These are phyloP conservation scores for Eulemur coronatus DNA, from an alignment of 2,797 vertebrate genomes.

Conservation along the genomic window DNA sequence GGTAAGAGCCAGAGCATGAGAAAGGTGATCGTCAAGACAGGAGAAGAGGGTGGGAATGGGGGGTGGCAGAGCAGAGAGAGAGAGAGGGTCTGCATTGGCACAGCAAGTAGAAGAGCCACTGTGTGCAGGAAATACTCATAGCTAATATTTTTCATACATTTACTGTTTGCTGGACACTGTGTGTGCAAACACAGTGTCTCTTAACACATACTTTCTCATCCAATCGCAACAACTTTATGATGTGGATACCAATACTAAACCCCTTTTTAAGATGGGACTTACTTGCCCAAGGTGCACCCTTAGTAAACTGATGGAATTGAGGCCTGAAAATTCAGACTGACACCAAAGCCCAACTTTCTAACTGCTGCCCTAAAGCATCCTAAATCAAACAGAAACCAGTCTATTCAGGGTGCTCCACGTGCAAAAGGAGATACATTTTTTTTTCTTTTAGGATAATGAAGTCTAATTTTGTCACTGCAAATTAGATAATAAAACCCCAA, in stretches of 20 bases:
- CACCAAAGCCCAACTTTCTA: not conserved
- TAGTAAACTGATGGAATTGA: not conserved
- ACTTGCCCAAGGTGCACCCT: not conserved
- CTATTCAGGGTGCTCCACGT: not conserved
- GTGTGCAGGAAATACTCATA: not conserved
- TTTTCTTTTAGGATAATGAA: not conserved
- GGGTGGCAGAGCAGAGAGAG: accelerated
- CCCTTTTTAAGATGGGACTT: not conserved
- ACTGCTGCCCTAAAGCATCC: not conserved
- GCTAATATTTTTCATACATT: not conserved
- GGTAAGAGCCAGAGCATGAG: not conserved
- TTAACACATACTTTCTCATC: not conserved
- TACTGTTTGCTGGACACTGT: not conserved
- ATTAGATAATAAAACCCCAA: not conserved
- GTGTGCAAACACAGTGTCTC: not conserved
- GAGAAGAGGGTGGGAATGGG: not conserved
- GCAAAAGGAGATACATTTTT: not conserved
- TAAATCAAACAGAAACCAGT: not conserved
- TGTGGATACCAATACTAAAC: not conserved
- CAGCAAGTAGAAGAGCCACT: not conserved
- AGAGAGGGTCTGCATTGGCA: not conserved
- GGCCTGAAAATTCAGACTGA: not conserved
- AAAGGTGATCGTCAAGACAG: not conserved
- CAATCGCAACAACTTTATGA: not conserved
- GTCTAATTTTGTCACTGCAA: not conserved